Conservation (phyloP, 2,113 vertebrate species). For the Carollia perspicillata region DNA sequence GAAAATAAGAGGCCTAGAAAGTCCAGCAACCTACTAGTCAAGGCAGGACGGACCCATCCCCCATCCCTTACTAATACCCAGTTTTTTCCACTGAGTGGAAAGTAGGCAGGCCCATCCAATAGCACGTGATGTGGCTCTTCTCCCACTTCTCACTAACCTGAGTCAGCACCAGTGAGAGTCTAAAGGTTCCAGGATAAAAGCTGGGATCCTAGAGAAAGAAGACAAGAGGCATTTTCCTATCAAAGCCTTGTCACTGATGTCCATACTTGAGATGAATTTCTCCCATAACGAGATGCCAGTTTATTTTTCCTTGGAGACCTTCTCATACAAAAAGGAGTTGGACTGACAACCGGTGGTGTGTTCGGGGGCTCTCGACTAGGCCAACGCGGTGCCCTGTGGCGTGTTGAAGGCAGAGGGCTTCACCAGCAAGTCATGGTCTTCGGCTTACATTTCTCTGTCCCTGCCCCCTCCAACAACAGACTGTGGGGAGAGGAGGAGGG, state of each 20-base stretch:
- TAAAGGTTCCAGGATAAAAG: not conserved
- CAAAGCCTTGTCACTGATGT: not conserved
- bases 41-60: not conserved
- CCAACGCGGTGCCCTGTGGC: not conserved
- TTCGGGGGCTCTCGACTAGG: not conserved
- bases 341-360: not conserved
- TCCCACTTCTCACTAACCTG: not conserved
- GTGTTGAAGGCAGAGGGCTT: not conserved
- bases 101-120: not conserved
- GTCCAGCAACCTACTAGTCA: not conserved
- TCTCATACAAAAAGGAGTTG: not conserved
- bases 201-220: not conserved
- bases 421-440: not conserved
- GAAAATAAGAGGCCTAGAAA: not conserved
- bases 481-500: not conserved
- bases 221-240: not conserved
- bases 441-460: not conserved
- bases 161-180: not conserved
- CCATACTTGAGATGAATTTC: not conserved
- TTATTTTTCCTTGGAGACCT: not conserved
- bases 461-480: not conserved
- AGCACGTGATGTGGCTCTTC: not conserved
- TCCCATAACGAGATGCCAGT: not conserved
- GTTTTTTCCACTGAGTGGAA: not conserved
- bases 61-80: fast-evolving